Evolutionary conservation across 2,888 invertebrate genomes (phyloP).

Genomic region (Lissocephala sabroskyi): DNA sequence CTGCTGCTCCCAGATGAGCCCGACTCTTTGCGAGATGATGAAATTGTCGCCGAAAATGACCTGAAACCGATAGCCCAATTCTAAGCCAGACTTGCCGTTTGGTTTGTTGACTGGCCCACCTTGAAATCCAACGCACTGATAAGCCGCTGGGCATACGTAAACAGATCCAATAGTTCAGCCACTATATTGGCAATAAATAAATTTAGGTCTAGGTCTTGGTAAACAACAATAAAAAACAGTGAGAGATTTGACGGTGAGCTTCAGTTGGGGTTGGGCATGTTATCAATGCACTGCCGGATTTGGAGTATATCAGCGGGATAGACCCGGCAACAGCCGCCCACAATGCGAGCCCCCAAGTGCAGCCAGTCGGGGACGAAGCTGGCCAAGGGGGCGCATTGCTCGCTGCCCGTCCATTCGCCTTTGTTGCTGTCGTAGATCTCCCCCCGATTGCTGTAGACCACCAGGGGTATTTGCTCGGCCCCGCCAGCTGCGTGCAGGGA

Average conservation of each 20-base stretch:
- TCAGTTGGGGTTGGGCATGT: constrained; percentile 24
- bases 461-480: constrained; percentile 78
- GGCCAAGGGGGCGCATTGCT: constrained; percentile 73
- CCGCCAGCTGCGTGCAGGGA: constrained; percentile 70
- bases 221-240: neutral
- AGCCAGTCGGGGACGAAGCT: constrained; percentile 84
- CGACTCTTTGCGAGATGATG: too few relatives aligned
- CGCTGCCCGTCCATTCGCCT: constrained; percentile 78
- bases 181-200: too few relatives aligned
- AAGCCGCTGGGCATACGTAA: too few relatives aligned
- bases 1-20: too few relatives aligned
- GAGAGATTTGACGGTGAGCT: constrained; percentile 2
- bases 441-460: constrained; percentile 95
- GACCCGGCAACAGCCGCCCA: constrained; percentile 94
- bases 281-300: constrained; percentile 75
- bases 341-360: constrained; percentile 82
- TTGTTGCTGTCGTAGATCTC: constrained; percentile 62
- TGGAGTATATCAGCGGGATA: constrained; percentile 84
- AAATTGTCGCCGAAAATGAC: too few relatives aligned
- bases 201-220: constrained; percentile 35
- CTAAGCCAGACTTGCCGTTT: too few relatives aligned
- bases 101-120: too few relatives aligned
- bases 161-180: too few relatives aligned
- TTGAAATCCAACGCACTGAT: too few relatives aligned
- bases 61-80: too few relatives aligned